phyloP scores from a whole-genome alignment of 2,888 invertebrate genomes.

The Catocala nupta region DNA sequence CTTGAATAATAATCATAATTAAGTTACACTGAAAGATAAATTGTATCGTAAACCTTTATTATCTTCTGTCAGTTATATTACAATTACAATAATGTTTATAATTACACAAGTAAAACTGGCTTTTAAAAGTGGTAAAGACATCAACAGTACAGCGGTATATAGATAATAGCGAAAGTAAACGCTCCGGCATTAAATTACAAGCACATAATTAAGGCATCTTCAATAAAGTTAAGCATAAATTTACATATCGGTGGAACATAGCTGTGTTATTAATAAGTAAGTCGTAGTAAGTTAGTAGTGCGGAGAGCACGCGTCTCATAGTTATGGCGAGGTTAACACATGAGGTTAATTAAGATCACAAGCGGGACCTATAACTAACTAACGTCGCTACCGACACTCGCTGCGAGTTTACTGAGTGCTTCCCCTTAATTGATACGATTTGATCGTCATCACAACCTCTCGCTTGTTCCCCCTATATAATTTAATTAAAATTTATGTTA shows the following conservation, averaged over 20 bases:
- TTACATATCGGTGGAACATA: constrained; percentile 73
- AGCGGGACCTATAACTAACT: constrained; percentile 79
- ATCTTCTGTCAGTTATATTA: constrained; percentile 8
- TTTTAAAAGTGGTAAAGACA: constrained; percentile 15
- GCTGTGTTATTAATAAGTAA: constrained; percentile 74
- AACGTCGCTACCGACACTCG: constrained; percentile 70
- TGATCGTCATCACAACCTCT: constrained; percentile 76
- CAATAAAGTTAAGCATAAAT: constrained; percentile 78
- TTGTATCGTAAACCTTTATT: constrained; percentile 25
- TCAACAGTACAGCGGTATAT: constrained; percentile 22
- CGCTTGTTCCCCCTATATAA: constrained; percentile 67
- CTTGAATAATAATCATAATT: constrained; percentile 18
- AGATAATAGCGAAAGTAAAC: constrained; percentile 52
- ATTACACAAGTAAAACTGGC: constrained; percentile 12
- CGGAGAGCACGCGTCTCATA: constrained; percentile 70
- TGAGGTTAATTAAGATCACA: constrained; percentile 86
- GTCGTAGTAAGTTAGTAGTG: constrained; percentile 67
- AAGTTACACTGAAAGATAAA: constrained; percentile 32
- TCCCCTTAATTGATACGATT: constrained; percentile 84
- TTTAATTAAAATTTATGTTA: constrained; percentile 70
- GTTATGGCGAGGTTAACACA: constrained; percentile 81
- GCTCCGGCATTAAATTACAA: constrained; percentile 59
- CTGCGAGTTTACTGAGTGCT: constrained; percentile 71
- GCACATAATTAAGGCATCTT: constrained; percentile 71
- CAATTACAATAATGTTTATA: constrained; percentile 21